phyloP scores from a whole-genome alignment of 2,113 vertebrate species.

The Perccottus glenii region DNA sequence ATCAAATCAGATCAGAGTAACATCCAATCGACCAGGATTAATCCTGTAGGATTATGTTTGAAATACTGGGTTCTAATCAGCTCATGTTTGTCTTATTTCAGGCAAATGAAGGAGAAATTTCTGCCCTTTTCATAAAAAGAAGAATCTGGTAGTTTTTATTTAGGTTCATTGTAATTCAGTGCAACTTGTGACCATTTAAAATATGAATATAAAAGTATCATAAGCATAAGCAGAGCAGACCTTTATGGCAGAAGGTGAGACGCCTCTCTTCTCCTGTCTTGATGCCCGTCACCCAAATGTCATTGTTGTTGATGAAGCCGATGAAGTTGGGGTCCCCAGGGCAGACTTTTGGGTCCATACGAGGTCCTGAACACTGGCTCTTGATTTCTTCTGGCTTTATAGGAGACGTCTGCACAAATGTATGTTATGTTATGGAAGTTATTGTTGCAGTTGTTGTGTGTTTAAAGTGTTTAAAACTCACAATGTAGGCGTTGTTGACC shows the following conservation, averaged over 20 bases:
- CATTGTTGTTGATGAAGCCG: constrained; percentile 92
- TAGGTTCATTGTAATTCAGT: no score
- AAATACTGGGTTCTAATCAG: no score
- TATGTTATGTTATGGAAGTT: no score
- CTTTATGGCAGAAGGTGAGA: constrained; percentile 91
- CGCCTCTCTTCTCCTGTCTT: constrained; percentile 87
- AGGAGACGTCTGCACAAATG: constrained; percentile 82
- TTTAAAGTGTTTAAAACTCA: constrained; percentile 70
- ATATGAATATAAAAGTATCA: not conserved
- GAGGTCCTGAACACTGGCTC: constrained; percentile 88
- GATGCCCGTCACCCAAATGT: constrained; percentile 91
- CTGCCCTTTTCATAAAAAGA: no score
- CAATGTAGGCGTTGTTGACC: constrained; percentile 87
- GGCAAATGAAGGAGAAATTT: no score
- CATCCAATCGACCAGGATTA: no score
- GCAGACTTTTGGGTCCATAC: constrained; percentile 96
- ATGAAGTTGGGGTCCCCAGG: constrained; percentile 88
- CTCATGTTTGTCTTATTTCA: no score
- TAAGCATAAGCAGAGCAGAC: constrained; percentile 54
- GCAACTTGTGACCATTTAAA: no score
- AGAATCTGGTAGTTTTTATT: no score
- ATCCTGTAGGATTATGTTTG: no score
- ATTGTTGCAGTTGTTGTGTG: no score
- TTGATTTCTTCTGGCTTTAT: constrained; percentile 91
- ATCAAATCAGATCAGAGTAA: no score